Evolutionary conservation across 1,140 invertebrate genomes (phyloP).

Genomic region (Chrysopa pallens): DNA sequence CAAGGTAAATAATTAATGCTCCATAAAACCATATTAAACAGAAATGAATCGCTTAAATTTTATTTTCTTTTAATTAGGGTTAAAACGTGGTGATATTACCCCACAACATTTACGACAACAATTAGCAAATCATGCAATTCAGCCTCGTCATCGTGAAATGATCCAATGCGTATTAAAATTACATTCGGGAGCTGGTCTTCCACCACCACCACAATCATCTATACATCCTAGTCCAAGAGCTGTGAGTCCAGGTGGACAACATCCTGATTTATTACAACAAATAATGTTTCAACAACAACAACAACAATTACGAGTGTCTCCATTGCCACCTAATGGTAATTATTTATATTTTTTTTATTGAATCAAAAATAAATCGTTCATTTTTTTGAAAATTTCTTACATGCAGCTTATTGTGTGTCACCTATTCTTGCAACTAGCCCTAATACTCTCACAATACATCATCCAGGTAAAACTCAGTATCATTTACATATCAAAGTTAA

Average conservation of each 20-base stretch:
- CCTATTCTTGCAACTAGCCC: slow-evolving; percentile 42
- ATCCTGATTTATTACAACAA: slow-evolving; percentile 16
- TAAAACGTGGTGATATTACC: slow-evolving; percentile 55
- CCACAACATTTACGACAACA: slow-evolving; percentile 54
- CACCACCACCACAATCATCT: slow-evolving; percentile 18
- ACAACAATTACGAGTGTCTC: slow-evolving; percentile 32
- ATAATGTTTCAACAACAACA: slow-evolving; percentile 19
- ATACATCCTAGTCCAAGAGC: slow-evolving; percentile 26
- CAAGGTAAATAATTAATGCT: slow-evolving; percentile 27
- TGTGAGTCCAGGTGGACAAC: slow-evolving; percentile 9
- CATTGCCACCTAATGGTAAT: slow-evolving; percentile 31
- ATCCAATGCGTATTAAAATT: slow-evolving; percentile 46
- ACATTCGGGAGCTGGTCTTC: slow-evolving; percentile 23
- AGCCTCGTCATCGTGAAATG: slow-evolving; percentile 50
- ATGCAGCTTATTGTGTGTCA: slow-evolving; percentile 49
- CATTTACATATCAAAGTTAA: too few relatives aligned
- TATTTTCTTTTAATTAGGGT: slow-evolving; percentile 23
- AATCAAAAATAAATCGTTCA: not conserved
- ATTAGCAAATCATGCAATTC: slow-evolving; percentile 47
- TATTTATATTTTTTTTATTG: slow-evolving; percentile 1
- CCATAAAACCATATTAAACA: too few relatives aligned
- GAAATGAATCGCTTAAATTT: not conserved
- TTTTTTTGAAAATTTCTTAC: slow-evolving; percentile 12
- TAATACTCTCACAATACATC: slow-evolving; percentile 39
- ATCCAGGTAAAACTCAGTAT: slow-evolving; percentile 28